A percentile compares a stretch with the other conserved stretches of the same genome.
Conservation (phyloP, 2,888 invertebrate species). For the Callosobruchus maculatus region DNA sequence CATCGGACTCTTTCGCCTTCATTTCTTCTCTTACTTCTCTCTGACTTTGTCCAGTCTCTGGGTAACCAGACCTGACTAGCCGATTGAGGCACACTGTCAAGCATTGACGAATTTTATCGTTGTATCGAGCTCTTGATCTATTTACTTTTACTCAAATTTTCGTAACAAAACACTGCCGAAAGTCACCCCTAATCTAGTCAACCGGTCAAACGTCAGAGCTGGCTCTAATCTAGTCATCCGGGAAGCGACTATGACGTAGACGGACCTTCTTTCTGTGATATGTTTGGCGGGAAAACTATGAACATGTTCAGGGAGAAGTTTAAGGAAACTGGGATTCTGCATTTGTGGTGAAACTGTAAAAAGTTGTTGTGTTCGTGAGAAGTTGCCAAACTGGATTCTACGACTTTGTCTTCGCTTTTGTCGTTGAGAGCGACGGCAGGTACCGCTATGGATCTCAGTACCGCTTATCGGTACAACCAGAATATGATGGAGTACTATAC, state of each 20-base stretch:
- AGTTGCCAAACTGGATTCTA: slow-evolving; percentile 61
- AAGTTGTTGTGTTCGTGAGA: not conserved
- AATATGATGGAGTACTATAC: slow-evolving; percentile 99
- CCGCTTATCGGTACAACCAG: slow-evolving; percentile 93
- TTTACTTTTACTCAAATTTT: too few species aligned
- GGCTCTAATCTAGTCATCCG: not conserved
- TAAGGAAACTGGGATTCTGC: not conserved
- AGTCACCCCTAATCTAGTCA: not conserved
- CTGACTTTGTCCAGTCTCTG: too few species aligned
- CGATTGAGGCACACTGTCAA: too few species aligned
- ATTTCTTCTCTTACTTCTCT: too few species aligned
- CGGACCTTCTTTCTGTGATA: not conserved
- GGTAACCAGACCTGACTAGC: too few species aligned
- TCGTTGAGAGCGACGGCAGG: slow-evolving; percentile 62
- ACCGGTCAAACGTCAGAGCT: not conserved
- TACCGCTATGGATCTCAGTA: slow-evolving; percentile 84
- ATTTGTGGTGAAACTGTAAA: not conserved
- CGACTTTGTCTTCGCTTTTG: slow-evolving; percentile 65
- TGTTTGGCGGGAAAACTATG: not conserved
- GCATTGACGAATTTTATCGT: too few species aligned
- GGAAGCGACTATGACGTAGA: not conserved
- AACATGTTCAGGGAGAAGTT: not conserved
- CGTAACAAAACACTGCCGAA: not conserved
- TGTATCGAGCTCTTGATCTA: too few species aligned
- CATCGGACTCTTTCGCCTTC: too few species aligned